Evolutionary conservation across 2,113 vertebrate genomes (phyloP).

Genomic region (Guaruba guarouba): DNA sequence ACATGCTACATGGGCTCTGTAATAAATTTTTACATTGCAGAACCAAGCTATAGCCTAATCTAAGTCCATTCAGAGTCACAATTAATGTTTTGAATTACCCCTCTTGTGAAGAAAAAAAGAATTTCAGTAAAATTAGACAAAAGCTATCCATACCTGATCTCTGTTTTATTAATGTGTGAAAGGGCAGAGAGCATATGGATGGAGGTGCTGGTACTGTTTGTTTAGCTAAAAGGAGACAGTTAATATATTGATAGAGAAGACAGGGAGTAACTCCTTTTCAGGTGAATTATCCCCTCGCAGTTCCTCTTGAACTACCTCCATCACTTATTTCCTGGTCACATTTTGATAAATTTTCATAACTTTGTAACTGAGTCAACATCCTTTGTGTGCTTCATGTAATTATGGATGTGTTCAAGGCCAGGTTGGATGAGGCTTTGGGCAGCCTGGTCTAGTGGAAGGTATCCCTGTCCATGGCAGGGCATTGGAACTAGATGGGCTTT

Average conservation of each 20-base stretch:
- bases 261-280: neutral
- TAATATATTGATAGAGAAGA: neutral
- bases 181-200: neutral
- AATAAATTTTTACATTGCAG: neutral
- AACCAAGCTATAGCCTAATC: neutral
- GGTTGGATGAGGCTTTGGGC: neutral
- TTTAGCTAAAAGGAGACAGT: neutral
- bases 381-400: neutral
- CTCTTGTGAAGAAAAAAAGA: neutral
- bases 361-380: constrained; percentile 5
- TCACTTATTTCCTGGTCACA: neutral
- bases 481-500: neutral
- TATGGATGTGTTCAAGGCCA: neutral
- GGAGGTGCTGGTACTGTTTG: neutral
- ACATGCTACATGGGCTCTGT: neutral
- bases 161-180: neutral
- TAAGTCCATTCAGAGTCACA: neutral
- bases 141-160: neutral
- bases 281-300: neutral
- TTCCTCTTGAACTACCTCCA: neutral
- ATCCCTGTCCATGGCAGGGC: neutral
- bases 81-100: neutral
- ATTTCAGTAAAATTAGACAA: neutral
- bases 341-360: constrained; percentile 20
- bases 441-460: neutral